phyloP scores from a whole-genome alignment of 2,113 vertebrate species.

The Toxotes chatareus region DNA sequence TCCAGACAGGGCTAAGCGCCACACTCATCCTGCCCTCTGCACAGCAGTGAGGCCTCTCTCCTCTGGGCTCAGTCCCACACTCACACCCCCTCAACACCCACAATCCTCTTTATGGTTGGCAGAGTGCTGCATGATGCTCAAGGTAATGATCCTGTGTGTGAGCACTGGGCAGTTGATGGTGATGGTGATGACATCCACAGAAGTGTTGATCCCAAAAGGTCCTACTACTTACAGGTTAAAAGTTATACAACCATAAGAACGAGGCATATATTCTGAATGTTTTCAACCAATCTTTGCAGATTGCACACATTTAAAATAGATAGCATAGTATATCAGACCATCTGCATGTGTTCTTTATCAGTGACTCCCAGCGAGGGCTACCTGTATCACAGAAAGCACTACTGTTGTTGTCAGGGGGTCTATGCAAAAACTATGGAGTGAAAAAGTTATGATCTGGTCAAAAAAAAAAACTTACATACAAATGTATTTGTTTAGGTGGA shows the following conservation, averaged over 20 bases:
- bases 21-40: constrained; percentile 52
- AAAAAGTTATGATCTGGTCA: not conserved
- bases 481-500: not conserved
- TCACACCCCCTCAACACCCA: constrained; percentile 44
- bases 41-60: constrained; percentile 52
- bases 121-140: constrained; percentile 38
- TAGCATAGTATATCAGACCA: not conserved
- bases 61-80: constrained; percentile 44
- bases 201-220: constrained; percentile 8
- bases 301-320: not conserved
- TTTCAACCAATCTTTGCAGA: not conserved
- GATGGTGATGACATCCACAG: constrained; percentile 23
- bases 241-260: not conserved
- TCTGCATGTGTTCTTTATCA: not conserved
- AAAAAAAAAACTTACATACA: not conserved
- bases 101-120: constrained; percentile 22
- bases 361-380: not conserved
- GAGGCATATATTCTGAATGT: no score
- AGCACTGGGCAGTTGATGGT: constrained; percentile 8
- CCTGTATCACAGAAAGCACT: not conserved
- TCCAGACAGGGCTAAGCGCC: constrained; percentile 58
- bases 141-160: constrained; percentile 36
- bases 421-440: not conserved
- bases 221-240: not conserved
- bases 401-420: not conserved